Evolutionary conservation across 2,797 vertebrate genomes (phyloP), one percentile per base, ranked within the genome.

Genomic region (Toxotes lorentzi): DNA sequence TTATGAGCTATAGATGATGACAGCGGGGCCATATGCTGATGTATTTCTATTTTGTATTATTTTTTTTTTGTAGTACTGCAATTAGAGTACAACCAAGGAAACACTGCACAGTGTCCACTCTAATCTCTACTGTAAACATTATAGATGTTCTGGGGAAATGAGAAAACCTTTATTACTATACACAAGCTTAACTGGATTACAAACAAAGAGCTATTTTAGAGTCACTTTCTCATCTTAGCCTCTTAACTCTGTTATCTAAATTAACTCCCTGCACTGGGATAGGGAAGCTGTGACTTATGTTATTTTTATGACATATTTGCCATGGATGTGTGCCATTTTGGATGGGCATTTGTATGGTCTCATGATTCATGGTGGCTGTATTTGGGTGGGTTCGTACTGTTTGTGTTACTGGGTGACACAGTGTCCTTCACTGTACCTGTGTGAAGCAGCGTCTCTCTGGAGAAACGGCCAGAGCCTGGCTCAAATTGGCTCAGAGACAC

Each of bases 1-100:
- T 86, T 87, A 76, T 78, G 85, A 87, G 75, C 92, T 92, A 92
- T 93, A 93, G 92, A 92, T 90, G 92, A 86, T 85, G 81, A 89
- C 90, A 88, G 90, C 84, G 80, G 63, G 73, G 73, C 92, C 94
- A 95, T 95, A 95, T 95, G 94, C 62, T 86, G 80, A 85, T 86
- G 58, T 84, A 81, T 90, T 91, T 87, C 47, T 64, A 54, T 70
- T 61, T n/a, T n/a, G n/a, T n/a, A n/a, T n/a, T n/a, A n/a, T n/a
- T n/a, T n/a, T 56, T 53, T 58, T 62, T 58, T 66, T 56, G 43
- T 66, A 43, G 60, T 65, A 23, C 58, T 80, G 58, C 61, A 73
- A 73, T 80, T 67, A 79, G 50, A 83, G 41, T 17, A 43, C 48
- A 80, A 35, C 68, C 73, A 51, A 60, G 81, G 35, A 67, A 83